Conservation (phyloP, 2,113 vertebrate species). For the Apistogramma diplotaenia region DNA sequence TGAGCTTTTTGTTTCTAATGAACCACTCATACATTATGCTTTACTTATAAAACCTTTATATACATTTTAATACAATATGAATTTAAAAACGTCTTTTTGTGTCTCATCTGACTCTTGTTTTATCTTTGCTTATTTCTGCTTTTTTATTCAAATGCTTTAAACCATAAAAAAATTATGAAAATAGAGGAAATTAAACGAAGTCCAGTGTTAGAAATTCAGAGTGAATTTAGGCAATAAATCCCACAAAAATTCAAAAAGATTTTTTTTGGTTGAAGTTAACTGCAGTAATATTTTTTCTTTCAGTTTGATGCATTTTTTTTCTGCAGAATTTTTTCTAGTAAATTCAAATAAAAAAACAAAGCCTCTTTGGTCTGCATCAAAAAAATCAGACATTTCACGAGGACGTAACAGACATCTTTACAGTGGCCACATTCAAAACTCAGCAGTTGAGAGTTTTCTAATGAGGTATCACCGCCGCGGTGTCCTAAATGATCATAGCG, state of each 20-base stretch:
- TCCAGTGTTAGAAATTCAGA: neutral
- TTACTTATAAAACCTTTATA: neutral
- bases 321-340: neutral
- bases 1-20: no score
- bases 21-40: neutral
- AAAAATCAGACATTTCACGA: neutral
- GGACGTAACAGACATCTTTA: neutral
- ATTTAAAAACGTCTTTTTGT: no score
- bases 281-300: neutral
- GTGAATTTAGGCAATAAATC: neutral
- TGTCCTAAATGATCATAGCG: constrained; percentile 1
- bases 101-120: neutral
- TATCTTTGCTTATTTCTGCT: neutral
- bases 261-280: neutral
- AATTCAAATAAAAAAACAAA: neutral
- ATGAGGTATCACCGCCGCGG: neutral
- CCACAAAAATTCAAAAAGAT: neutral
- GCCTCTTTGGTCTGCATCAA: neutral
- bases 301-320: neutral
- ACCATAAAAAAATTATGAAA: neutral
- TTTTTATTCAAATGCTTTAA: neutral
- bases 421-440: neutral
- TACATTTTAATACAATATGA: no score
- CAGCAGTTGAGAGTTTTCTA: constrained; percentile 4
- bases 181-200: neutral